Evolutionary conservation across 2,113 vertebrate species (phyloP).

Genomic region (Lutjanus erythropterus): DNA sequence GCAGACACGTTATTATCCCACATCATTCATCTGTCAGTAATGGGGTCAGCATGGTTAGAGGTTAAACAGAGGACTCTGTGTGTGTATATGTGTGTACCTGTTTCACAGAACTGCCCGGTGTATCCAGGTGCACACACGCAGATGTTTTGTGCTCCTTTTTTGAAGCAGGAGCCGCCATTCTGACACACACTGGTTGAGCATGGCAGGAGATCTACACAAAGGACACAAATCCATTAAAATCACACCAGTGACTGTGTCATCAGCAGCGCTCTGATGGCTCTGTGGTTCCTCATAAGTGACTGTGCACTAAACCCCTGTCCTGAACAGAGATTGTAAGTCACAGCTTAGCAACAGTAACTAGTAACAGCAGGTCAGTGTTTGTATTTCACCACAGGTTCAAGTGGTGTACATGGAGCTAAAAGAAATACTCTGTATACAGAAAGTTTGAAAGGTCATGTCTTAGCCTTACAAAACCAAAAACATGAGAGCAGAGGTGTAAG

Average conservation of each 20-base stretch:
- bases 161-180: conserved; percentile 91
- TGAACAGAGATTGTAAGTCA: not conserved
- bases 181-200: conserved; percentile 88
- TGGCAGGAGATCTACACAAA: conserved; percentile 82
- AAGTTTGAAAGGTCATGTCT: not conserved
- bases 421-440: too few species aligned
- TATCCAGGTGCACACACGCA: conserved; percentile 92
- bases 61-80: not conserved
- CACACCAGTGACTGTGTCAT: not conserved
- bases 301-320: not conserved
- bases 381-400: too few species aligned
- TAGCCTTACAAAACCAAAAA: not conserved
- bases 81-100: conserved; percentile 81
- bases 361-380: too few species aligned
- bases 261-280: not conserved
- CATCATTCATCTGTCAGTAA: conserved; percentile 23
- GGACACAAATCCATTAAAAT: not conserved
- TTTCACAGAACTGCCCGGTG: conserved; percentile 90
- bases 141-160: conserved; percentile 82
- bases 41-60: not conserved
- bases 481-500: not conserved
- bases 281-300: not conserved
- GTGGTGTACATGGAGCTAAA: too few species aligned
- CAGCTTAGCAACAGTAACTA: not conserved
- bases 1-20: conserved; percentile 57